Evolutionary conservation across 2,113 vertebrate species (phyloP), one percentile per base, ranked within the genome.

Genomic region (Anoura caudifer): DNA sequence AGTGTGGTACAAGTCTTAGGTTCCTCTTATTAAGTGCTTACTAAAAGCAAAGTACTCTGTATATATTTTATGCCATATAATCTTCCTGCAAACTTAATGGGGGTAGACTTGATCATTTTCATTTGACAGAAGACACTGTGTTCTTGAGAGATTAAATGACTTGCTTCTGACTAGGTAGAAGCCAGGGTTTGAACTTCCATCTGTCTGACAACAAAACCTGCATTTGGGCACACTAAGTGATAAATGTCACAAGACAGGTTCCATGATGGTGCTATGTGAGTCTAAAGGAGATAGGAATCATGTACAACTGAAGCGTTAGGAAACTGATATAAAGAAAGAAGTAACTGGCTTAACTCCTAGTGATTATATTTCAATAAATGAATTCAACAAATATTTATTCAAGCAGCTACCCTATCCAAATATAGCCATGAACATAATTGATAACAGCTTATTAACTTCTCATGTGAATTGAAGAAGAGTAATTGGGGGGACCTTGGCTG

Each of bases 381-480:
- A 91, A 33, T 41, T 93, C 59, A 91, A 73, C 56, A 87, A 91
- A 95, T 92, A 90, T 85, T 91, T 75, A 81, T 77, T 45, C 11
- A 7, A 47, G 41, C 6, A 4, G 73, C 54, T 79, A 19, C 45
- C 43, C 50, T 83, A 26, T 16, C 45, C 56, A 84, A 77, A 94
- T 43, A 91, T 2, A 91, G 56, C 41, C 43, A 10, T 76, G n/a
- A 91, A 50, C 22, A 69, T 95, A 88, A 85, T 31, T 52, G 56
- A 13, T 56, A 81, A 77, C 54, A 87, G 56, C 79, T 75, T 75
- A 43, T 43, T 88, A 87, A 92, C 47, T 91, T 87, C 81, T 50
- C 63, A 88, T 96, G 61, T 90, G 36, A 94, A 80, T 70, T 84
- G 56, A 87, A 82, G 65, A 96, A 77, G 65, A 95, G 7, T 77